Conservation (phyloP, 2,797 vertebrate species). For the Rhyacichthys aspro region DNA sequence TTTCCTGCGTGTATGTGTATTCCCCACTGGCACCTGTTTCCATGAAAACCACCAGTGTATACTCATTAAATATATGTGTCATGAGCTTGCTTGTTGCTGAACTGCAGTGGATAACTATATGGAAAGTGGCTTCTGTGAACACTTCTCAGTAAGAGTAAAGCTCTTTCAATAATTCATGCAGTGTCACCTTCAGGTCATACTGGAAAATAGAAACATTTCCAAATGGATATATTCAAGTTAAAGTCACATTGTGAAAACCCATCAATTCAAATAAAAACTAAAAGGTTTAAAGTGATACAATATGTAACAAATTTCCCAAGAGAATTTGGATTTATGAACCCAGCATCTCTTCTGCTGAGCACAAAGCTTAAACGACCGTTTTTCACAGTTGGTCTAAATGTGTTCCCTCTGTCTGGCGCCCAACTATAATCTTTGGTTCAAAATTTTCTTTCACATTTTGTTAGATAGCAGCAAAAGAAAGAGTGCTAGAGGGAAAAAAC, state of each 20-base stretch:
- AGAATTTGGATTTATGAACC: conserved; percentile 40
- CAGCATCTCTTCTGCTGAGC: conserved; percentile 32
- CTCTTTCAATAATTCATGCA: conserved; percentile 30
- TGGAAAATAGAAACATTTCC: conserved; percentile 37
- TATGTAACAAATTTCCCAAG: conserved; percentile 34
- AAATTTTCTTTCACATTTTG: conserved; percentile 51
- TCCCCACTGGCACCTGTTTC: conserved; percentile 47
- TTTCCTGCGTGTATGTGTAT: conserved; percentile 47
- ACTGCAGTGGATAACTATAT: conserved; percentile 13
- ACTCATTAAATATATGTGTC: conserved; percentile 21
- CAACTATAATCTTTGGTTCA: conserved; percentile 48
- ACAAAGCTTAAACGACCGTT: conserved; percentile 41
- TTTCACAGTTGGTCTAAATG: conserved; percentile 27
- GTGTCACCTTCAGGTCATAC: conserved; percentile 33
- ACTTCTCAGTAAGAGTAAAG: conserved; percentile 17
- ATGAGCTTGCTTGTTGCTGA: conserved; percentile 8
- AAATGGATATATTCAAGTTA: conserved; percentile 30
- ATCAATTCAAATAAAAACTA: conserved; percentile 19
- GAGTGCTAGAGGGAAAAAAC: conserved; percentile 38
- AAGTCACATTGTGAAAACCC: conserved; percentile 12
- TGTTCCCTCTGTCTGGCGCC: conserved; percentile 56
- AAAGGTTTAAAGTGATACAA: conserved; percentile 24
- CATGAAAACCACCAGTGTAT: conserved; percentile 34
- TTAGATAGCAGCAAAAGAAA: conserved; percentile 49
- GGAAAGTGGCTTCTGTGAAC: conserved; percentile 14